Percentiles rank a stretch among this genome's conserved stretches.
Conservation (phyloP, 35 echinoderm and acorn worm genomes). For the Heliocidaris erythrogramma region DNA sequence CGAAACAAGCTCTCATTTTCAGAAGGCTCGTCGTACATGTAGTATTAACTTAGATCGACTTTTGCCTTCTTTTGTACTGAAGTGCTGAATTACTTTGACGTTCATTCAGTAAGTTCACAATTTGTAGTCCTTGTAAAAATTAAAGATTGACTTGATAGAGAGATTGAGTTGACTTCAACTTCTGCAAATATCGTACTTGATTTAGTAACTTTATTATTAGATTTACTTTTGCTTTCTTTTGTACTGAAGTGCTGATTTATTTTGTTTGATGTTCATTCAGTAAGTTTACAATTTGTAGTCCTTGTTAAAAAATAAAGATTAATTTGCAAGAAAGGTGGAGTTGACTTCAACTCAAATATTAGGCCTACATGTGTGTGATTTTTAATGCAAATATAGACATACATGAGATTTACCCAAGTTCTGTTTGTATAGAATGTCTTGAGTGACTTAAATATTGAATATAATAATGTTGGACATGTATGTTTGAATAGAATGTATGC, state of each 20-base stretch:
- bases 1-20: neutral
- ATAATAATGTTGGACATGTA: too few species aligned
- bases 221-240: too few species aligned
- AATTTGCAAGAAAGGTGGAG: too few species aligned
- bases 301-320: too few species aligned
- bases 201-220: too few species aligned
- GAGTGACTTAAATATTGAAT: too few species aligned
- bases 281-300: neutral
- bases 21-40: neutral
- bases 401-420: too few species aligned
- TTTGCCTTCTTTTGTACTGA: neutral
- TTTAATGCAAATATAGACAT: neutral
- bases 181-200: too few species aligned
- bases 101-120: neutral
- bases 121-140: neutral
- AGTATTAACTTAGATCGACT: neutral
- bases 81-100: neutral
- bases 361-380: neutral
- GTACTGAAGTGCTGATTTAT: neutral
- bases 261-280: neutral
- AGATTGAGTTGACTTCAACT: neutral
- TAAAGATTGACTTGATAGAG: too few species aligned
- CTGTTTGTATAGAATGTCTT: too few species aligned
- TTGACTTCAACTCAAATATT: neutral
- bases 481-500: too few species aligned